Evolutionary conservation across 1,140 invertebrate species (phyloP).

Genomic region (Euglossa dilemma): DNA sequence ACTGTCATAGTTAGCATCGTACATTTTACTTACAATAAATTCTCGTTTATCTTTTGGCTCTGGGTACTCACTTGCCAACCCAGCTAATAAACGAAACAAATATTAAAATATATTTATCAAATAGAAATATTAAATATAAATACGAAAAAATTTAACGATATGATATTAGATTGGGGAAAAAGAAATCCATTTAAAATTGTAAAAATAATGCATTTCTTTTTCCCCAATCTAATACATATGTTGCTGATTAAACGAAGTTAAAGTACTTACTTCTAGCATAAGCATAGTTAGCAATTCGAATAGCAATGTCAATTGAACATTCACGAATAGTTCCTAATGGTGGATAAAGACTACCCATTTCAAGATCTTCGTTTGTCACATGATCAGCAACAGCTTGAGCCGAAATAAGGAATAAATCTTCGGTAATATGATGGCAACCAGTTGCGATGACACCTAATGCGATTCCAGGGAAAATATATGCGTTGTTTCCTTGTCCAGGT

Average conservation of each 20-base stretch:
- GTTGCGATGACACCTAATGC: slow-evolving; percentile 94
- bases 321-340: slow-evolving; percentile 88
- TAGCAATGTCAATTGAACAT: slow-evolving; percentile 89
- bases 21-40: slow-evolving; percentile 89
- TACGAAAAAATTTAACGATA: too few relatives aligned
- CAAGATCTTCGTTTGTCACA: slow-evolving; percentile 88
- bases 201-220: too few relatives aligned
- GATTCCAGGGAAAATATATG: slow-evolving; percentile 97
- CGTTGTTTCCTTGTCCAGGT: slow-evolving; percentile 98
- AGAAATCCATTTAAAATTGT: too few relatives aligned
- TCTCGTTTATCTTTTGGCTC: slow-evolving; percentile 89
- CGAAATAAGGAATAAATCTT: slow-evolving; percentile 95
- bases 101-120: too few relatives aligned
- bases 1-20: slow-evolving; percentile 90
- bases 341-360: slow-evolving; percentile 89
- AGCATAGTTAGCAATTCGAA: slow-evolving; percentile 87
- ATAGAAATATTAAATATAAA: background rate
- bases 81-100: slow-evolving; percentile 74
- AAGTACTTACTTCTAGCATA: slow-evolving; percentile 84
- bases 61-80: slow-evolving; percentile 92
- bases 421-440: slow-evolving; percentile 93
- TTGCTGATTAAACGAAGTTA: background rate
- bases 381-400: slow-evolving; percentile 90
- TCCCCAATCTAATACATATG: too few relatives aligned
- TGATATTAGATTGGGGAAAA: too few relatives aligned